Percentiles rank a stretch among this genome's conserved stretches.
Evolutionary conservation across 1,140 invertebrate genomes (phyloP).

Genomic region (Pseudachorutes palmiensis): DNA sequence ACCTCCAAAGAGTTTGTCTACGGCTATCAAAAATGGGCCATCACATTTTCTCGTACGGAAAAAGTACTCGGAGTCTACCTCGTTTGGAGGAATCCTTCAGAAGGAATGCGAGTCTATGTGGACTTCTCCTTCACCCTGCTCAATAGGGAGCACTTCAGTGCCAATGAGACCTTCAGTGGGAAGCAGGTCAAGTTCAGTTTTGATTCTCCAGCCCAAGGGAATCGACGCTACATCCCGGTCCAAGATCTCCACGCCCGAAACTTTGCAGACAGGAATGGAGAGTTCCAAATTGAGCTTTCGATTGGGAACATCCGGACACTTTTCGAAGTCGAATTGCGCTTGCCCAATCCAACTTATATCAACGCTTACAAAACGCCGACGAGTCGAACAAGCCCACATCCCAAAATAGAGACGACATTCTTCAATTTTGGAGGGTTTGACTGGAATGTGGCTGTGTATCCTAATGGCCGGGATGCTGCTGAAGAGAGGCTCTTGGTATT

Average conservation of each 20-base stretch:
- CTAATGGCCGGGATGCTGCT: conserved; percentile 49
- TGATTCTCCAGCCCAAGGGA: conserved; percentile 62
- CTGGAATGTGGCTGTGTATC: conserved; percentile 70
- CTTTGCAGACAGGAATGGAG: conserved; percentile 73
- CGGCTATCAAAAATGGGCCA: conserved; percentile 79
- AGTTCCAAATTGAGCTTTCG: conserved; percentile 71
- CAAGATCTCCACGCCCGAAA: conserved; percentile 58
- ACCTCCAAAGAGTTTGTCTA: conserved; percentile 76
- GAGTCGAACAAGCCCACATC: conserved; percentile 32
- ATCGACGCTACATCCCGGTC: conserved; percentile 69
- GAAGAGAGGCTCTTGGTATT: conserved; percentile 54
- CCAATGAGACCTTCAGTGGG: conserved; percentile 72
- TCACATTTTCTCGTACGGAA: conserved; percentile 69
- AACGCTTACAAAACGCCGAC: conserved; percentile 25
- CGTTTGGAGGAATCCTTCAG: conserved; percentile 65
- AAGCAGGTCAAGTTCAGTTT: conserved; percentile 67
- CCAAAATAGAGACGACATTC: conserved; percentile 59
- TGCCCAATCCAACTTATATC: conserved; percentile 45
- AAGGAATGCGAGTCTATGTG: conserved; percentile 65
- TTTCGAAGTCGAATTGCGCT: conserved; percentile 61
- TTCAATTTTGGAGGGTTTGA: conserved; percentile 73
- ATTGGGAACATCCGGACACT: conserved; percentile 68
- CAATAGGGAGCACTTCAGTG: conserved; percentile 76
- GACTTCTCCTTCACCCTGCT: conserved; percentile 77
- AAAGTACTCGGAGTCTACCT: conserved; percentile 72